Conservation (phyloP, 2,797 vertebrate genomes). For the Anolis apletophallus region DNA sequence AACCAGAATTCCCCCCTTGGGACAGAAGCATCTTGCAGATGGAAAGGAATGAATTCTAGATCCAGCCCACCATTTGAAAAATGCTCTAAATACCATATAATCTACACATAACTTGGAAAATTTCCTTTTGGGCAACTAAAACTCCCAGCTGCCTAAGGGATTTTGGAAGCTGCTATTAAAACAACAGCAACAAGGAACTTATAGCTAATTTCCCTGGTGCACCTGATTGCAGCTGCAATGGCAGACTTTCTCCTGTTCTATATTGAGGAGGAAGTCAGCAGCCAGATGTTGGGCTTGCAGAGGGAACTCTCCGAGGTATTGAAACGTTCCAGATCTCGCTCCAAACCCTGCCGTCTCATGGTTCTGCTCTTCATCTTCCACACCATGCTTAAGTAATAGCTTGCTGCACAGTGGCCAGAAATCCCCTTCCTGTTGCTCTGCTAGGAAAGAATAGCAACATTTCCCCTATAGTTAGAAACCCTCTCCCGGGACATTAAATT, state of each 20-base stretch:
- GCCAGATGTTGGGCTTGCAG: neutral
- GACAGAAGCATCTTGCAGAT: too few species aligned
- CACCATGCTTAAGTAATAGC: neutral
- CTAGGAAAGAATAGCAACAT: conserved; percentile 64
- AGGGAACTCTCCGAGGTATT: neutral
- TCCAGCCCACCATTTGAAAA: too few species aligned
- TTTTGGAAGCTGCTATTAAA: too few species aligned
- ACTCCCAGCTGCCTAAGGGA: too few species aligned
- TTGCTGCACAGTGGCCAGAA: conserved; percentile 59
- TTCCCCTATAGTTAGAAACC: conserved; percentile 63
- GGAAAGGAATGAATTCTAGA: too few species aligned
- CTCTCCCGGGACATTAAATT: conserved; percentile 73
- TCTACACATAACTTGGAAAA: too few species aligned
- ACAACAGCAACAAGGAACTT: too few species aligned
- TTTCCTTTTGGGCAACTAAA: too few species aligned
- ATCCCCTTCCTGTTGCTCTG: conserved; percentile 54
- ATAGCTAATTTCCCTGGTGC: neutral
- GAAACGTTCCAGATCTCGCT: neutral
- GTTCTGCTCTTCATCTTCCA: conserved; percentile 8
- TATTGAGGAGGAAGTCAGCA: neutral
- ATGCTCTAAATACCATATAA: too few species aligned
- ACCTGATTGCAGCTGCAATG: neutral
- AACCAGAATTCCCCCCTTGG: too few species aligned
- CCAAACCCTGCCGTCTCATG: too few species aligned
- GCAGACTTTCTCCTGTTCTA: neutral